These are phyloP conservation scores for Hapalemur alaotrensis DNA, from an alignment of 2,797 vertebrate genomes.

Conservation along the genomic window DNA sequence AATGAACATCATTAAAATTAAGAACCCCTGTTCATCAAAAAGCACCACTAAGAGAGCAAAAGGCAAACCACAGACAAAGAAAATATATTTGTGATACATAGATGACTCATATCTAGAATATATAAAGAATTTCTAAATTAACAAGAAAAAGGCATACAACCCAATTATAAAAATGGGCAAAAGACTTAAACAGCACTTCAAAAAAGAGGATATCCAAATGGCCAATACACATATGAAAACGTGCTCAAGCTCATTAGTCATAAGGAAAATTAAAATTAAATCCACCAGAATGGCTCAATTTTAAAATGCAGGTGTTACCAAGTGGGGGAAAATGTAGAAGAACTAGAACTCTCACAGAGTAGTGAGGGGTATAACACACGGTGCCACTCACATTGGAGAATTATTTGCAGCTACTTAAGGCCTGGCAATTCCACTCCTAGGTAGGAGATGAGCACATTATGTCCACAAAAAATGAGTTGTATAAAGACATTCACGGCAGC, in stretches of 20 bases:
- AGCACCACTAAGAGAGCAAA: not conserved
- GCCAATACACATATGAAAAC: not conserved
- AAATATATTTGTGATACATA: not conserved
- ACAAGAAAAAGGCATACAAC: not conserved
- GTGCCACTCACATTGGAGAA: too few species aligned
- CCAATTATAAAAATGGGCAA: not conserved
- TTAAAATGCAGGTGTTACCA: not conserved
- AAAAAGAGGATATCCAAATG: not conserved
- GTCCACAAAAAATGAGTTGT: not conserved
- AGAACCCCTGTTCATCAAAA: not conserved
- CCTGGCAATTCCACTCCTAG: not conserved
- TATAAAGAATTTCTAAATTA: not conserved
- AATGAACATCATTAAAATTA: not conserved
- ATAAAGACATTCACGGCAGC: not conserved
- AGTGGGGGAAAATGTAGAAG: not conserved
- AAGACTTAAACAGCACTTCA: not conserved
- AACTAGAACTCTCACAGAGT: accelerated
- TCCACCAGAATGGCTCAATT: not conserved
- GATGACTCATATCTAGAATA: not conserved
- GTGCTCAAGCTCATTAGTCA: not conserved
- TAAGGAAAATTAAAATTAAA: not conserved
- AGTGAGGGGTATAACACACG: not conserved
- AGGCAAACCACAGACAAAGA: not conserved
- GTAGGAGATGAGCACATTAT: not conserved
- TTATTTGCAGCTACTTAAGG: not conserved